These are phyloP conservation scores for Oscheius sp. DNA, from an alignment of 2,888 invertebrate species.

Conservation along the genomic window DNA sequence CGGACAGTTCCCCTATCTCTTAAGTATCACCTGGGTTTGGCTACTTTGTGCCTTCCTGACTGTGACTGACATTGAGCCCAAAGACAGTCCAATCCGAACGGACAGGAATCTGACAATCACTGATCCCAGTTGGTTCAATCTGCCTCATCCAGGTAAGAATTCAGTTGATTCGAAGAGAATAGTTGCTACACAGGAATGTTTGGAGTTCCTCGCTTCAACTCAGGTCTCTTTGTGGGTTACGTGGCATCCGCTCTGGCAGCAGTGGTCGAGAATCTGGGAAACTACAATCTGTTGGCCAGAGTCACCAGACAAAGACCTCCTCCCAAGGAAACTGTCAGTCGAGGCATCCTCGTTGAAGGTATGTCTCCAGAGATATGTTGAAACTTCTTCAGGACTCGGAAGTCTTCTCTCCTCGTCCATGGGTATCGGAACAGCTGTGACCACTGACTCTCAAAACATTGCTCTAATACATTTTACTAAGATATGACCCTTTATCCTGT, in stretches of 20 bases:
- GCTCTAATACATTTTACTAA: constrained; percentile 65
- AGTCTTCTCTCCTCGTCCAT: constrained; percentile 57
- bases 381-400: constrained; percentile 53
- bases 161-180: background rate
- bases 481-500: constrained; percentile 8
- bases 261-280: constrained; percentile 64
- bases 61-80: constrained; percentile 55
- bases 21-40: constrained; percentile 61
- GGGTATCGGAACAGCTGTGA: constrained; percentile 64
- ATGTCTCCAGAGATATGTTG: background rate
- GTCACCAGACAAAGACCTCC: constrained; percentile 63
- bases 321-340: constrained; percentile 59
- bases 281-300: constrained; percentile 48
- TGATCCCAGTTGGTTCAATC: constrained; percentile 61
- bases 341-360: constrained; percentile 67
- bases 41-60: constrained; percentile 60
- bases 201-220: constrained; percentile 56
- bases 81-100: constrained; percentile 52
- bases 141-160: constrained; percentile 61
- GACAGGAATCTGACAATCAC: constrained; percentile 61
- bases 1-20: constrained; percentile 67
- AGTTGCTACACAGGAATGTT: constrained; percentile 52
- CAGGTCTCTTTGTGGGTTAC: constrained; percentile 62
- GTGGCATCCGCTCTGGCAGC: constrained; percentile 61
- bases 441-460: constrained; percentile 67